phyloP scores from a whole-genome alignment of 2,797 vertebrate genomes.

The Melanotaenia parkinsoni region DNA sequence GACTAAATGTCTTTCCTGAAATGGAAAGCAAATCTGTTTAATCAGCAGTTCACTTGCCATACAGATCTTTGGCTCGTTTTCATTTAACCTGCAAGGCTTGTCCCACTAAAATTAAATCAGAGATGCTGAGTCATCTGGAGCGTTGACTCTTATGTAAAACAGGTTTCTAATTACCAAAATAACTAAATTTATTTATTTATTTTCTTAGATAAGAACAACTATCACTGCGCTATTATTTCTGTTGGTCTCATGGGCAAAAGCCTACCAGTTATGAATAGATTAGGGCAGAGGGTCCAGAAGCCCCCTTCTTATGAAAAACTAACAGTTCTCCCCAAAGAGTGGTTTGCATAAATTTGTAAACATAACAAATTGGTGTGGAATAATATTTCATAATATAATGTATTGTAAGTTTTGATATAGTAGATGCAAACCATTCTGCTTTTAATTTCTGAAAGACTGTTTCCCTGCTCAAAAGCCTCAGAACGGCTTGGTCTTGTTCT shows the following conservation, averaged over 20 bases:
- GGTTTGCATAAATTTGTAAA: neutral
- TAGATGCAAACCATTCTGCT: neutral
- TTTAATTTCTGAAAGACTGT: neutral
- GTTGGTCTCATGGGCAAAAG: neutral
- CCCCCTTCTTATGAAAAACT: neutral
- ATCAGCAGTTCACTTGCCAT: conserved; percentile 58
- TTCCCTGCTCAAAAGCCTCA: neutral
- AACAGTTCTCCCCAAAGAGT: neutral
- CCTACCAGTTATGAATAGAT: neutral
- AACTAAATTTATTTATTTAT: conserved; percentile 20
- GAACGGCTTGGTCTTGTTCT: neutral
- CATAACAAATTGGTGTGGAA: neutral
- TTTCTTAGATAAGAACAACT: conserved; percentile 3
- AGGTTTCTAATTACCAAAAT: conserved; percentile 43
- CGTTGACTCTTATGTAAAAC: conserved; percentile 34
- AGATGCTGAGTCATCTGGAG: conserved; percentile 49
- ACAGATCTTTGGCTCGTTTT: conserved; percentile 49
- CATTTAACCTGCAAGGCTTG: conserved; percentile 45
- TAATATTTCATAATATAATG: neutral
- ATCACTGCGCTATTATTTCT: neutral
- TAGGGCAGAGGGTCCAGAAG: neutral
- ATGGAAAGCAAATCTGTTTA: conserved; percentile 53
- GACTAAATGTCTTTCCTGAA: conserved; percentile 51
- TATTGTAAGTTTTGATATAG: neutral
- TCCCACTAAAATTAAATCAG: conserved; percentile 47